phyloP scores from a whole-genome alignment of 2,113 vertebrate species.

The Hystrix cristata region DNA sequence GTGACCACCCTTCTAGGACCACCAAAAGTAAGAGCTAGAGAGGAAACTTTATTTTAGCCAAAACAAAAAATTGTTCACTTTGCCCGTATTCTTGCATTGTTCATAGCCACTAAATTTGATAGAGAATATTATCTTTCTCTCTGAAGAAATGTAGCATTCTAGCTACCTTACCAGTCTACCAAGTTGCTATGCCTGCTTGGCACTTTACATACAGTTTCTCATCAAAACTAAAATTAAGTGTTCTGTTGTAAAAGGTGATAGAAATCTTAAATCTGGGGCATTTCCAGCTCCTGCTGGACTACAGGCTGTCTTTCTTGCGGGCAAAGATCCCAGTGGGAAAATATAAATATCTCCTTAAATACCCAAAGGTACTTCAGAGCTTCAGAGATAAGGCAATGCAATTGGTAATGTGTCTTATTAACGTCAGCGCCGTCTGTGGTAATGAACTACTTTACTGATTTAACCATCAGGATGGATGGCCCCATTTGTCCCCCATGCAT shows the following conservation, averaged over 20 bases:
- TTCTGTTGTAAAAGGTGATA: constrained; percentile 65
- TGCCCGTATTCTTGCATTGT: neutral
- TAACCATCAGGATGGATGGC: constrained; percentile 63
- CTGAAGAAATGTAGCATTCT: neutral
- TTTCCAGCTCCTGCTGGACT: constrained; percentile 70
- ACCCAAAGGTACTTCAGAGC: constrained; percentile 41
- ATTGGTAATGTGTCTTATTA: constrained; percentile 70
- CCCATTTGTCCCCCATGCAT: constrained; percentile 55
- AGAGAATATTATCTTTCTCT: neutral
- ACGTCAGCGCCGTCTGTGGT: constrained; percentile 55
- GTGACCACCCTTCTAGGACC: accelerated
- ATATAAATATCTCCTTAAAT: constrained; percentile 74
- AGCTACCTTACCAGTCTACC: neutral
- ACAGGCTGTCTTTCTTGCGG: constrained; percentile 72
- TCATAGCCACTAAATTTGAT: neutral
- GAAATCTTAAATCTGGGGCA: constrained; percentile 71
- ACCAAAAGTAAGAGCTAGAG: neutral
- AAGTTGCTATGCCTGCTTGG: neutral
- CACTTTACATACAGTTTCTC: neutral
- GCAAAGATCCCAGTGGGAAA: constrained; percentile 70
- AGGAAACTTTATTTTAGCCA: neutral
- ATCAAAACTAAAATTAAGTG: constrained; percentile 49
- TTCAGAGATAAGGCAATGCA: constrained; percentile 55
- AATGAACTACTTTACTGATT: constrained; percentile 73
- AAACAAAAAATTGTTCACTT: neutral